These are phyloP conservation scores for Poecilia velifera DNA, from an alignment of 2,797 vertebrate species.

Conservation along the genomic window DNA sequence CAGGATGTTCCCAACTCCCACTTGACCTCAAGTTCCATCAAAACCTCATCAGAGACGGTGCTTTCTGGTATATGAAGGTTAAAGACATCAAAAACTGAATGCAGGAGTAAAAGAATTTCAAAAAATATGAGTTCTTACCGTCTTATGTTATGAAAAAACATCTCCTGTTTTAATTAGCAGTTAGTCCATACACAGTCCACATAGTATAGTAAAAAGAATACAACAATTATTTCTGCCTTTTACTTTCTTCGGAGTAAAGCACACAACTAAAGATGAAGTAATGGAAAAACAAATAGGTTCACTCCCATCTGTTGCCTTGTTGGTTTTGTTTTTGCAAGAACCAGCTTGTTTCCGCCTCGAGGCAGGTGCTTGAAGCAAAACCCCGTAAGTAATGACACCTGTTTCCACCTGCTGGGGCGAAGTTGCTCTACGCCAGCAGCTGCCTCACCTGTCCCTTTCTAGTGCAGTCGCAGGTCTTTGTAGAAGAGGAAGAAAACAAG, in stretches of 20 bases:
- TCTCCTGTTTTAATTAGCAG: neutral
- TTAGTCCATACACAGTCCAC: neutral
- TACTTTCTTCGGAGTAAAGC: neutral
- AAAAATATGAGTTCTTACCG: neutral
- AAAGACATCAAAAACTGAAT: neutral
- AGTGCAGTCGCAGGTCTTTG: slow-evolving; percentile 36
- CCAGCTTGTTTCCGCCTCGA: slow-evolving; percentile 52
- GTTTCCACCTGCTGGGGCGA: slow-evolving; percentile 49
- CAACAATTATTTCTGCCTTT: neutral
- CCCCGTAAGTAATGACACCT: slow-evolving; percentile 45
- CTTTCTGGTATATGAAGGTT: neutral
- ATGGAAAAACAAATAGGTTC: slow-evolving; percentile 14
- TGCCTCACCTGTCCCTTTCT: slow-evolving; percentile 28
- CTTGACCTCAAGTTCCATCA: neutral
- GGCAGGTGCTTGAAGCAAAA: slow-evolving; percentile 39
- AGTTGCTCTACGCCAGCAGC: slow-evolving; percentile 31
- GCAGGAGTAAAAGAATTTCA: neutral
- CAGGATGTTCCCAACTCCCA: neutral
- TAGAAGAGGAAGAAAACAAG: slow-evolving; percentile 13
- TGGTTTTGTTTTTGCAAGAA: slow-evolving; percentile 35
- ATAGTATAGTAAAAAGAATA: neutral
- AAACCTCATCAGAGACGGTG: neutral
- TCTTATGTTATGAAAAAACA: neutral
- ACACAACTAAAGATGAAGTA: neutral
- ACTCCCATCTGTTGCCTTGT: slow-evolving; percentile 3